These are phyloP conservation scores for Phallusia fumigata DNA, from an alignment of 23 tunicate genomes.

Conservation along the genomic window DNA sequence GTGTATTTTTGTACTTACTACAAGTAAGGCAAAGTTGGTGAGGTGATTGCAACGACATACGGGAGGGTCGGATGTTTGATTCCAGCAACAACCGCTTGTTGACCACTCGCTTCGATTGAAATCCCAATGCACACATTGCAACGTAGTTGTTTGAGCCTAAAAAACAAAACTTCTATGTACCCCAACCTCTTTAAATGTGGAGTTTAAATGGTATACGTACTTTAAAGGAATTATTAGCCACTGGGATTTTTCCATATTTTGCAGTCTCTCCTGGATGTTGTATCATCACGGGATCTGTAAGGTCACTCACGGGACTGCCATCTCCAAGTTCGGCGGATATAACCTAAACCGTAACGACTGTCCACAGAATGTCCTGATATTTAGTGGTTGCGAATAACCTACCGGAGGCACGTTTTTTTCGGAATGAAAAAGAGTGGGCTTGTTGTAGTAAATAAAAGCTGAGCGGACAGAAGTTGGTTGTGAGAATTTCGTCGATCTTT, in stretches of 20 bases:
- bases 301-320: not conserved
- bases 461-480: not conserved
- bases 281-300: slow-evolving; percentile 14
- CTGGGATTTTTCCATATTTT: not conserved
- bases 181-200: not conserved
- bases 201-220: not conserved
- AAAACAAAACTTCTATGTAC: not conserved
- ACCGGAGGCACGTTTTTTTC: not conserved
- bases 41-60: slow-evolving; percentile 36
- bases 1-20: slow-evolving; percentile 19
- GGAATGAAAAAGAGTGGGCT: not conserved
- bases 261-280: slow-evolving; percentile 4
- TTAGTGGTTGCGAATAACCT: no score
- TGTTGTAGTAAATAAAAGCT: not conserved
- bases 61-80: not conserved
- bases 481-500: not conserved
- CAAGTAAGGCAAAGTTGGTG: slow-evolving; percentile 37
- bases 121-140: slow-evolving; percentile 35
- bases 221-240: not conserved
- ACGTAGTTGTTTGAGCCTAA: not conserved
- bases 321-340: slow-evolving; percentile 24
- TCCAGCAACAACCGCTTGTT: slow-evolving; percentile 18
- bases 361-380: no score
- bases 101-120: slow-evolving; percentile 15
- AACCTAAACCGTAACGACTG: not conserved